These are phyloP conservation scores for Gryllus bimaculatus DNA, from an alignment of 1,140 invertebrate genomes.

Conservation along the genomic window DNA sequence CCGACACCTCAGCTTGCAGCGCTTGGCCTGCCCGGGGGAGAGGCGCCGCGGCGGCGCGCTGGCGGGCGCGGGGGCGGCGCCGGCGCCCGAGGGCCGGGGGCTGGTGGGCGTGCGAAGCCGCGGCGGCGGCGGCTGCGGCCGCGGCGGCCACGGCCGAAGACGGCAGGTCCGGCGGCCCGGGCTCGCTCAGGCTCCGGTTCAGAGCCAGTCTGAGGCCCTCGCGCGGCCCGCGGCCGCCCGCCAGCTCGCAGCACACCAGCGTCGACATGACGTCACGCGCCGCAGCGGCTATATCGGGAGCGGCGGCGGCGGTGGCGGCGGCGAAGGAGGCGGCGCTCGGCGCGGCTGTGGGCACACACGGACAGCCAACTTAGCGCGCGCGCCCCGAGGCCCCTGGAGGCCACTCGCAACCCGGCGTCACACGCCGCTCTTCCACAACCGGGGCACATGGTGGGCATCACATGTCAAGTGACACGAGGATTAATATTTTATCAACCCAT, in stretches of 20 bases:
- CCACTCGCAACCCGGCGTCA: no score
- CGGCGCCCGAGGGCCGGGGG: conserved; percentile 18
- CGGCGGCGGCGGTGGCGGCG: conserved; percentile 9
- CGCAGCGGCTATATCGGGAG: conserved; percentile 18
- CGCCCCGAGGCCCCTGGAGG: no score
- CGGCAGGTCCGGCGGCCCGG: conserved; percentile 36
- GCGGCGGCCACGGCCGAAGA: conserved; percentile 23
- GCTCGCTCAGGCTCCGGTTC: conserved; percentile 50
- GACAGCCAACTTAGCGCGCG: background rate
- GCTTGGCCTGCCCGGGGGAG: conserved; percentile 30
- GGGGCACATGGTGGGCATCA: no score
- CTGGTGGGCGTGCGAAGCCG: conserved; percentile 16
- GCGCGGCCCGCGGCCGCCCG: conserved; percentile 37
- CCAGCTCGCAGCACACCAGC: conserved; percentile 42
- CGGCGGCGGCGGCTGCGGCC: conserved; percentile 24
- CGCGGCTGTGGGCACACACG: background rate
- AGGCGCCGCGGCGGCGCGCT: conserved; percentile 23
- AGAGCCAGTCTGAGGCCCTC: conserved; percentile 48
- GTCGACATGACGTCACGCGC: conserved; percentile 36
- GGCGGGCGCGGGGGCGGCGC: conserved; percentile 24
- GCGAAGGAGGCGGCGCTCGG: background rate
- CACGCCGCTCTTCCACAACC: no score
- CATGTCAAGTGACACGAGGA: no score
- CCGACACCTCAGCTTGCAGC: conserved; percentile 46
- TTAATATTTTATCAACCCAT: no score